Conservation (phyloP, 2,113 vertebrate species). For the Garra rufa region DNA sequence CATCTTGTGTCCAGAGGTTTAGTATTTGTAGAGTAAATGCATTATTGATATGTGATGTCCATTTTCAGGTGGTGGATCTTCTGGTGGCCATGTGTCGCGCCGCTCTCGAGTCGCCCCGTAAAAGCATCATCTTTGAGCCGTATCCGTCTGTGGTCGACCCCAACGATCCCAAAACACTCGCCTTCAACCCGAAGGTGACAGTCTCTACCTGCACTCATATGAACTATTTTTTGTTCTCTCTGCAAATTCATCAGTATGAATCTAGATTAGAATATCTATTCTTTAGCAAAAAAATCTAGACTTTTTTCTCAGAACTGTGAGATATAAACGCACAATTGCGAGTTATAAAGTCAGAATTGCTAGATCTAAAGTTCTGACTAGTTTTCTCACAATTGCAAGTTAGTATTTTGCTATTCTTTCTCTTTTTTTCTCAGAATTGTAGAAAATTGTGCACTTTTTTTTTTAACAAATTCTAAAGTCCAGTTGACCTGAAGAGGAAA, state of each 20-base stretch:
- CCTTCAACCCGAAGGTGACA: constrained; percentile 97
- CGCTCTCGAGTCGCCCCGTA: constrained; percentile 95
- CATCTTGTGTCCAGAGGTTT: no score
- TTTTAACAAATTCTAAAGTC: no score
- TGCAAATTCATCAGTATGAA: not conserved
- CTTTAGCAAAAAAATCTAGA: not conserved
- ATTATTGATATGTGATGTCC: not conserved
- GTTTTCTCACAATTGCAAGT: no score
- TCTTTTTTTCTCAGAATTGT: no score
- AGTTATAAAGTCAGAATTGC: no score
- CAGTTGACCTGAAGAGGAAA: no score
- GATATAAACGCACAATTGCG: no score
- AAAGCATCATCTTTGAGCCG: constrained; percentile 99
- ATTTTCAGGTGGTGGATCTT: constrained; percentile 90
- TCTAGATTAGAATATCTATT: not conserved
- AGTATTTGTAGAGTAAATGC: not conserved
- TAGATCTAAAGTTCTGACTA: no score
- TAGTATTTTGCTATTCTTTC: no score
- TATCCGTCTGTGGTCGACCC: constrained; percentile 98
- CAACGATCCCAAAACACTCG: constrained; percentile 96
- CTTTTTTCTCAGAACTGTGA: no score
- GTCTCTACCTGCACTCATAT: not conserved
- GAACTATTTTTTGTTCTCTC: no score
- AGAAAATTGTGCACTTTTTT: no score
- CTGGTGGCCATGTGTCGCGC: constrained; percentile 98